These are phyloP conservation scores for Delphinapterus leucas DNA, from an alignment of 2,113 vertebrate species.

Conservation along the genomic window DNA sequence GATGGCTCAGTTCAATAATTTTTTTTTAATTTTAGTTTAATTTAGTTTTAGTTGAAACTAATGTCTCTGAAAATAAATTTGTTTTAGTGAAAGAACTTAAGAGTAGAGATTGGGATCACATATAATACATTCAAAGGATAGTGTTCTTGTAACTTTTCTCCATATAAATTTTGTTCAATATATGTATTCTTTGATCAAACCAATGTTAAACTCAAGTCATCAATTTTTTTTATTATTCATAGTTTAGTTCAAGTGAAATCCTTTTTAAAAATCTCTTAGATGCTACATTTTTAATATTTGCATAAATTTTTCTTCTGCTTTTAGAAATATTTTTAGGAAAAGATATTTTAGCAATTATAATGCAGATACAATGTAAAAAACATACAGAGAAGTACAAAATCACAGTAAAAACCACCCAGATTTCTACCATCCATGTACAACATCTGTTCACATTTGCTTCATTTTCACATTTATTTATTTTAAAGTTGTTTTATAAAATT, in stretches of 20 bases:
- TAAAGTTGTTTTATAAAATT: background rate
- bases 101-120: background rate
- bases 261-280: background rate
- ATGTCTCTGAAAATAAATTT: constrained; percentile 30
- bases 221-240: background rate
- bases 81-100: constrained; percentile 26
- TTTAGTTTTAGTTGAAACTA: constrained; percentile 50
- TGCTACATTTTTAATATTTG: constrained; percentile 10
- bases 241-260: background rate
- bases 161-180: background rate
- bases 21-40: constrained; percentile 35
- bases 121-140: background rate
- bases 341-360: background rate
- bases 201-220: background rate
- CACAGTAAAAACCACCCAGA: background rate
- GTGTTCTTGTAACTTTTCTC: background rate
- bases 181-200: background rate
- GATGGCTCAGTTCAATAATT: constrained; percentile 64
- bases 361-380: background rate
- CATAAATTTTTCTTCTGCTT: background rate
- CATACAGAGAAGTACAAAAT: background rate
- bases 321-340: background rate
- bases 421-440: background rate
- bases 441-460: background rate
- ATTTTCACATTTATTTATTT: background rate